phyloP scores from a whole-genome alignment of 1,140 invertebrate genomes.

The Eriosoma lanigerum region DNA sequence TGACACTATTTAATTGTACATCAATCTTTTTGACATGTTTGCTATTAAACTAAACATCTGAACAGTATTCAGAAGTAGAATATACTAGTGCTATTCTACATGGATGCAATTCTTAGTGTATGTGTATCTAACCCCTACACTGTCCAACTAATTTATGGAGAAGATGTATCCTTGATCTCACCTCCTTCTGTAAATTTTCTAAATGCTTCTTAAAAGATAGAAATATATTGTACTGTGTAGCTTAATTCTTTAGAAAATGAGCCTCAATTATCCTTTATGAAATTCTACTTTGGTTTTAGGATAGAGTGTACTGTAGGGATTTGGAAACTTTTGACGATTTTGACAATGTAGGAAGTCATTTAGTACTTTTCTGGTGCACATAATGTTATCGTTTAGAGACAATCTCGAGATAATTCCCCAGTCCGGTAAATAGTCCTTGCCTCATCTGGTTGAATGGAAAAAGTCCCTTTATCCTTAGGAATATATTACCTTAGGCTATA shows the following conservation, averaged over 20 bases:
- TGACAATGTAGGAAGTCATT: neutral
- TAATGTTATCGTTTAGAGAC: neutral
- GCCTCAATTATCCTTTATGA: neutral
- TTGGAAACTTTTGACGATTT: too few species aligned
- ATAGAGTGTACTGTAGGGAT: too few species aligned
- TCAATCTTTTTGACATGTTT: neutral
- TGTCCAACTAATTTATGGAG: too few species aligned
- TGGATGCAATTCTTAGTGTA: neutral
- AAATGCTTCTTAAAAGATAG: neutral
- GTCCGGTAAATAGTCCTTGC: neutral
- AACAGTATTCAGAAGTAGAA: neutral
- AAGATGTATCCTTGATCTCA: too few species aligned
- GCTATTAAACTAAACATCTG: too few species aligned
- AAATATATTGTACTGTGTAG: neutral
- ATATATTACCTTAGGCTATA: too few species aligned
- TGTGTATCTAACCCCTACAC: neutral
- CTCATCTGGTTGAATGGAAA: neutral
- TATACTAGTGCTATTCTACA: constrained; percentile 4
- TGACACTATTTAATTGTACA: neutral
- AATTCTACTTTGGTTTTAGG: neutral
- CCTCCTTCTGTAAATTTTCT: too few species aligned
- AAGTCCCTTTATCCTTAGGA: neutral
- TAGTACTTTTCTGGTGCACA: neutral
- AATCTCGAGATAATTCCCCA: neutral
- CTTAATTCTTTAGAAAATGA: neutral